These are phyloP conservation scores for Vannuccia rotundouncinata DNA, from an alignment of 2,888 invertebrate genomes.

Conservation along the genomic window DNA sequence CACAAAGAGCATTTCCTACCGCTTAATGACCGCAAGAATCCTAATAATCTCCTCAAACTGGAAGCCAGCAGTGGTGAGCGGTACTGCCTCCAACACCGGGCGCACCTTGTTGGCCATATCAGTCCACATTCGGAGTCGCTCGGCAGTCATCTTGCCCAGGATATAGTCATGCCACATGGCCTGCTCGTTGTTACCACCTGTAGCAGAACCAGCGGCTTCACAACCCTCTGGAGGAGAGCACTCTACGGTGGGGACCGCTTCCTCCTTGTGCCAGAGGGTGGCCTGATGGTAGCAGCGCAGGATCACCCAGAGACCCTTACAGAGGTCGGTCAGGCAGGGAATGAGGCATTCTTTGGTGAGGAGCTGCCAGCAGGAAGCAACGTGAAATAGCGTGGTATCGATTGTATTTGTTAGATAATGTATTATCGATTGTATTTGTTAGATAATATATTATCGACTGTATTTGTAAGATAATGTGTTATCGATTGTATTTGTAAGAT, in stretches of 20 bases:
- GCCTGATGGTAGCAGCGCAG: constrained; percentile 72
- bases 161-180: too few relatives aligned
- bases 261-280: constrained; percentile 67
- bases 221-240: not conserved
- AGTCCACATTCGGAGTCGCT: constrained; percentile 78
- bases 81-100: constrained; percentile 68
- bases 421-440: too few relatives aligned
- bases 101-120: constrained; percentile 82
- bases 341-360: too few relatives aligned
- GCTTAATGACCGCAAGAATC: constrained; percentile 76
- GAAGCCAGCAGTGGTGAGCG: constrained; percentile 73
- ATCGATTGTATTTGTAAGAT: too few relatives aligned
- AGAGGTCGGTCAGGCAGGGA: constrained; percentile 73
- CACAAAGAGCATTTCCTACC: too few relatives aligned
- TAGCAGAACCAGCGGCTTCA: not conserved
- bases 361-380: too few relatives aligned
- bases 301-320: constrained; percentile 75
- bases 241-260: not conserved
- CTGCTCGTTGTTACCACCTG: constrained; percentile 30
- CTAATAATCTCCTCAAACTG: constrained; percentile 90
- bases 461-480: too few relatives aligned
- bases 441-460: too few relatives aligned
- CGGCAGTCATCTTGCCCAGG: constrained; percentile 78
- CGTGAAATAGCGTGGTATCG: too few relatives aligned
- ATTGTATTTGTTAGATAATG: too few relatives aligned